Evolutionary conservation across 2,888 invertebrate species (phyloP).

Genomic region (Glaucopsyche alexis): DNA sequence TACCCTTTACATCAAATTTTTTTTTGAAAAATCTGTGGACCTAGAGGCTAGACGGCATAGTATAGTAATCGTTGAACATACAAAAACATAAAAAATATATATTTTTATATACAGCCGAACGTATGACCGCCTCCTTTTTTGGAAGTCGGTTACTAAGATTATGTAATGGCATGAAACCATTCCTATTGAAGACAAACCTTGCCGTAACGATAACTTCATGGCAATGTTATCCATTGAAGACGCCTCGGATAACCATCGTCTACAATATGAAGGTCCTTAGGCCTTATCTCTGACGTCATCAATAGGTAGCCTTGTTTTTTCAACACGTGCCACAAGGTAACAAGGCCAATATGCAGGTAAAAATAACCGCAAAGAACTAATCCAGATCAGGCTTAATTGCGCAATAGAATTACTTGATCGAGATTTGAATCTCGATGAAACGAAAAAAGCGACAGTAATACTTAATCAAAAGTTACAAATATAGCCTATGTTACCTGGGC

Average conservation of each 20-base stretch:
- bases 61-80: too few species aligned
- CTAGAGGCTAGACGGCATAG: too few species aligned
- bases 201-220: not conserved
- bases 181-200: not conserved
- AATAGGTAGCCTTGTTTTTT: constrained; percentile 13
- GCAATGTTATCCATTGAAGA: not conserved
- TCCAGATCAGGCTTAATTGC: not conserved
- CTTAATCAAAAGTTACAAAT: too few species aligned
- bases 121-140: too few species aligned
- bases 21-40: too few species aligned
- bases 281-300: constrained; percentile 24
- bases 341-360: constrained; percentile 7
- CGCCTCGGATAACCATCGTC: constrained; percentile 1
- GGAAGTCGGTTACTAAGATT: too few species aligned
- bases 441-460: too few species aligned
- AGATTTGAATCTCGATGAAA: not conserved
- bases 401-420: not conserved
- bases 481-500: too few species aligned
- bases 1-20: too few species aligned
- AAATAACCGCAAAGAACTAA: not conserved
- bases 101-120: too few species aligned
- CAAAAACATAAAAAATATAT: too few species aligned
- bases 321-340: not conserved
- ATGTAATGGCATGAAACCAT: too few species aligned
- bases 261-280: not conserved